A percentile compares a stretch with the other conserved stretches of the same genome.
These are phyloP conservation scores for Anagrus nilaparvatae DNA, from an alignment of 1,140 invertebrate genomes.

Conservation along the genomic window DNA sequence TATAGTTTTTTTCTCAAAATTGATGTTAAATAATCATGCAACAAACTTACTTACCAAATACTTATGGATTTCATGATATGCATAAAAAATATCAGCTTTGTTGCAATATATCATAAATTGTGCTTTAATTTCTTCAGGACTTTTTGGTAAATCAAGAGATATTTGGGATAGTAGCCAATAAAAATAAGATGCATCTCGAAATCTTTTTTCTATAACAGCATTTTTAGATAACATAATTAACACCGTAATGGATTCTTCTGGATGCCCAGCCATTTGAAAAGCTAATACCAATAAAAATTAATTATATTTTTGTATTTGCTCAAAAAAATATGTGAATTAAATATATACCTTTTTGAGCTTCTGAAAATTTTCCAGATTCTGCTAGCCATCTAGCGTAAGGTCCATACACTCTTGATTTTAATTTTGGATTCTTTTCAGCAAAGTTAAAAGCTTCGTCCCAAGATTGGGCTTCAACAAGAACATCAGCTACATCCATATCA, in stretches of 20 bases:
- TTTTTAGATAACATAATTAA: constrained; percentile 83
- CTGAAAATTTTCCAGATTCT: constrained; percentile 90
- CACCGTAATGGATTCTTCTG: constrained; percentile 82
- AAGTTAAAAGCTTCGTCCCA: constrained; percentile 92
- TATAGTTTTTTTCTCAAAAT: too few relatives aligned
- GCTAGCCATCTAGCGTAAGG: constrained; percentile 93
- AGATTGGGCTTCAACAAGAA: constrained; percentile 80
- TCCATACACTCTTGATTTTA: constrained; percentile 78
- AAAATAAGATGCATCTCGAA: constrained; percentile 90
- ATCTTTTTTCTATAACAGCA: constrained; percentile 83
- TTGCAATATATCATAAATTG: constrained; percentile 57
- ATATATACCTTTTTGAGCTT: constrained; percentile 91
- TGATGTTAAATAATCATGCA: too few relatives aligned
- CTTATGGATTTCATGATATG: constrained; percentile 87
- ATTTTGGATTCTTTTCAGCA: constrained; percentile 76
- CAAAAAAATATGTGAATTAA: too few relatives aligned
- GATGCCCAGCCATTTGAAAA: constrained; percentile 90
- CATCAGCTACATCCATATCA: constrained; percentile 56
- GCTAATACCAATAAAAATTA: constrained; percentile 58
- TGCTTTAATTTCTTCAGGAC: constrained; percentile 37
- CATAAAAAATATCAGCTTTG: constrained; percentile 87
- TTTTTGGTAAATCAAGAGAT: constrained; percentile 66
- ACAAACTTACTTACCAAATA: constrained; percentile 75
- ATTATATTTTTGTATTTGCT: too few relatives aligned
- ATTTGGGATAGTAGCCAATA: constrained; percentile 89